Evolutionary conservation across 1,140 invertebrate genomes (phyloP), one percentile per base, ranked within the genome.

Genomic region (Forficula auricularia): DNA sequence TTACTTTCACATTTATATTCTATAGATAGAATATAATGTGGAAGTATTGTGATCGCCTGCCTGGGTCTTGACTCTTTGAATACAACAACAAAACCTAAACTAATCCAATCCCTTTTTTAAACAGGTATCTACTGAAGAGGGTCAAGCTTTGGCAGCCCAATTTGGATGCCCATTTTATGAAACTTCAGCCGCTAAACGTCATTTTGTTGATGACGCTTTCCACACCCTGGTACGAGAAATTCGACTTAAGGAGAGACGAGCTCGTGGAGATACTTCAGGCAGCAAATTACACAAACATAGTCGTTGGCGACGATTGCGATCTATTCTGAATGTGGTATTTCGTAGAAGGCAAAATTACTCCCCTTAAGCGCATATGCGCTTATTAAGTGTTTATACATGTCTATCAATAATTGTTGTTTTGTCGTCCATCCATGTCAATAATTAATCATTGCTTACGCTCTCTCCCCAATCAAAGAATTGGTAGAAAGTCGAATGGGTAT

Each of bases 161-260:
- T 85, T 96, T 53, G 85, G 84, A 22, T 98, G 97, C 64, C 94
- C 94, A 2, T 98, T 97, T 65, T 92, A 95, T 50, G 92, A 98
- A 67, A 98, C 95, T 13, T 98, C 92, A 12, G 96, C 96, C 12
- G 97, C 96, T 57, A 81, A 96, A 30, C 70, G 96, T 37, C 87
- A 89, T 60, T 96, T 92, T 49, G 94, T 99, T 10, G 96, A 99
- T 58, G 94, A 98, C 60, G 91, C 94, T 40, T 99, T 99, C 66
- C 96, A 98, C 60, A 95, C 91, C 10, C 68, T 99, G 44, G 91
- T 99, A 32, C 71, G 94, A 52, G 94, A 99, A 67, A 98, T 99
- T 52, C 43, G 43, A 18, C 16, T 32, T 16, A 44, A 44, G 32
- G 43, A 44, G 50, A 54, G 22, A 51, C 59, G n/a, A 59, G 65